Evolutionary conservation across 2,113 vertebrate species (phyloP).

Genomic region (Orycteropus afer): DNA sequence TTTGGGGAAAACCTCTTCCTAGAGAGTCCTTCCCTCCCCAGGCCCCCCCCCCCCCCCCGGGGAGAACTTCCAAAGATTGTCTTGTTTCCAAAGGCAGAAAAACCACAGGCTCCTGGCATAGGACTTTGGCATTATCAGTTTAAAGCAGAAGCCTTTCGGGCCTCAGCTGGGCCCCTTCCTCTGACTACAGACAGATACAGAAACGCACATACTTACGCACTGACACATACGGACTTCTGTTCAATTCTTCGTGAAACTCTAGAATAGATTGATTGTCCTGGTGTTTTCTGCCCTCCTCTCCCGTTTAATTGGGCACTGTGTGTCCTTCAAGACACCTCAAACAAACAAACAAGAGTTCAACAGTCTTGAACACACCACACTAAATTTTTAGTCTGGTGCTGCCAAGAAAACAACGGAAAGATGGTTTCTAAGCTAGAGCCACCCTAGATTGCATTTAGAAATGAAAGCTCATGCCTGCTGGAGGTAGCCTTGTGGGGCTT

Average conservation of each 20-base stretch:
- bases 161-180: neutral
- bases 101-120: neutral
- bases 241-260: neutral
- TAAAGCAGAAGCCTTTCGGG: neutral
- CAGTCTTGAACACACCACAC: neutral
- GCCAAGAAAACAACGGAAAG: neutral
- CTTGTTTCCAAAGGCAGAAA: slow-evolving; percentile 38
- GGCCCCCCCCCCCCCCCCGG: accelerated
- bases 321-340: neutral
- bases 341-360: neutral
- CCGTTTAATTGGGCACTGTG: neutral
- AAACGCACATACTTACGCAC: no score
- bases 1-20: neutral
- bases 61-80: neutral
- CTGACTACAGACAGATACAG: neutral
- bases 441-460: neutral
- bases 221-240: no score
- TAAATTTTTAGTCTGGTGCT: neutral
- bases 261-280: neutral
- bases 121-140: neutral
- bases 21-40: neutral
- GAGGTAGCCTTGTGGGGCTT: neutral
- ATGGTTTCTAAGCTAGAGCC: neutral
- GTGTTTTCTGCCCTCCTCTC: neutral
- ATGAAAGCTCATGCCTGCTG: neutral